Base-by-base conservation (phyloP, 2,797 vertebrate genomes). In the Anguilla obscura region DNA sequence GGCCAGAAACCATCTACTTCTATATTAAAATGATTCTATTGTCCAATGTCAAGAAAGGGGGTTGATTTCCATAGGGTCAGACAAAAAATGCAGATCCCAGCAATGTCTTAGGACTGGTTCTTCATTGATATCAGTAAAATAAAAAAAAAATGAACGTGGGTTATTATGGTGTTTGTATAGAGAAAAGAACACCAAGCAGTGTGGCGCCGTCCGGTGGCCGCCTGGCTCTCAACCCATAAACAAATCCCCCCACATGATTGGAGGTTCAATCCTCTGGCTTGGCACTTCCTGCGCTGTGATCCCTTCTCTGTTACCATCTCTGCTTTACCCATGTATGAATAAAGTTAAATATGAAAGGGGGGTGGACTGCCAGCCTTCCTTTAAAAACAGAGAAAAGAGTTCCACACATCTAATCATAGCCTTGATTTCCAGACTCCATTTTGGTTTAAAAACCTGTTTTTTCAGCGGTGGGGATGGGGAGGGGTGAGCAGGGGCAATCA, bases 371-470 rank as follows among this genome's bases (percentile, higher is more conserved):
- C 54, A 56, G 54, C 54, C 14, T 56, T 54, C 9, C 52, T 56
- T 56, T 56, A 56, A 16, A 56, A 56, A 56, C 12, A 56, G 1
- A 56, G 12, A 18, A 16, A 56, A 56, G 14, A 56, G 54, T 56
- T 14, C 12, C 21, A 66, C 21, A 66, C 33, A 71, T 30, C 66
- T 10, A 71, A 71, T 71, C 30, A 21, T 30, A 84, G 16, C 50
- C 83, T 84, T 84, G n/a, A 63, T 63, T 52, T 79, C 30, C 18
- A n/a, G 86, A 58, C 58, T 45, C n/a, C 21, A 60, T 79, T 66
- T 82, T 36, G 9, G 7, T 87, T 76, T 40, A 27, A 66, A 7
- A 66, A 66, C 24, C 58, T 16, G 60, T 24, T n/a, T 71, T 71
- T 71, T 71, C 7, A 27, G 66, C 30, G 66, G 40, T 54, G 54